Evolutionary conservation across 1,140 invertebrate genomes (phyloP), one percentile per base, ranked within the genome.

Genomic region (Contarinia nasturtii): DNA sequence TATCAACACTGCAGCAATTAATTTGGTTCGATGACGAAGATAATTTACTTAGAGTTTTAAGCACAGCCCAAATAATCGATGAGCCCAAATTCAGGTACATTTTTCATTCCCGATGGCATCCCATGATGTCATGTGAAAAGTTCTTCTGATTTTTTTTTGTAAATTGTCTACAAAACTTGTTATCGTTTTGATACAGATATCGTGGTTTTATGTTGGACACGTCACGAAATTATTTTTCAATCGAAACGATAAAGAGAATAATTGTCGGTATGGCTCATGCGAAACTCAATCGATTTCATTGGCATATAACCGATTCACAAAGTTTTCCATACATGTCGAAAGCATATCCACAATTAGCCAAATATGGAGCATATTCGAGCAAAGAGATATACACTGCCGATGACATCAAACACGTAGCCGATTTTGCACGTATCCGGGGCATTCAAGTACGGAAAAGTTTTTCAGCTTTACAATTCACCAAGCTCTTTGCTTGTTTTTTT

Each of bases 271-370:
- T 90, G 76, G 76, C 78, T 2, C 71, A 80, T 14, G 74, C 73
- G 48, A 90, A 90, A 65, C 65, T 90, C 44, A 90, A 90, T 65
- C 78, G 82, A 8, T 77, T 90, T 47, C 86, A 89, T 60, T 87
- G 83, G 83, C 86, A 90, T 56, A 70, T 82, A 0, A 84, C 82
- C 2, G 86, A 88, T 57, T 77, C 79, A 0, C 85, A 90, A 53
- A 85, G 82, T 54, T 88, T 88, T 61, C 84, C 85, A 0, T 70
- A 86, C 50, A 64, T 75, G 33, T 72, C 81, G 3, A 68, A 74
- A 12, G 69, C 72, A 48, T 74, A 79, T 22, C 84, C 85, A 0
- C 69, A 79, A 52, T 64, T 89, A 56, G 70, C 76, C 1, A 72
- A 75, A 49, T 78, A 78, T 52, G 86, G 86, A 14, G 79, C 85